phyloP scores from a whole-genome alignment of 1,140 invertebrate species.

The Drosophila littoralis region DNA sequence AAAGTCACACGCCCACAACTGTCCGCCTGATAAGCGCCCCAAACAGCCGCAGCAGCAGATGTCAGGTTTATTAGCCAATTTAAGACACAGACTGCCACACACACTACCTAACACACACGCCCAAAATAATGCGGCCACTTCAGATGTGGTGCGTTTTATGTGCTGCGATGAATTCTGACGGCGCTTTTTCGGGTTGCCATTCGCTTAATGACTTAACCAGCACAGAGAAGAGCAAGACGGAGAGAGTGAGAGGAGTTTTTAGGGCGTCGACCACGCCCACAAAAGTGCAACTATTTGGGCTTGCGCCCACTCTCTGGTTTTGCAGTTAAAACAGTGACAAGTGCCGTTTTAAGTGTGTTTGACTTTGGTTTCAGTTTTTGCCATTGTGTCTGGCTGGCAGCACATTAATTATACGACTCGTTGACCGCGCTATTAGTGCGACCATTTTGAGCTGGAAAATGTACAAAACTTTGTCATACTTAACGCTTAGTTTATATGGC shows the following conservation, averaged over 20 bases:
- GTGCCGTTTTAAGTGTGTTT: constrained; percentile 59
- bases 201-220: constrained; percentile 68
- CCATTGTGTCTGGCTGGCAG: constrained; percentile 41
- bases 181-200: constrained; percentile 68
- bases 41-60: constrained; percentile 40
- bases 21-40: constrained; percentile 10
- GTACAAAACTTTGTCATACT: constrained; percentile 74
- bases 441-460: constrained; percentile 61
- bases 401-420: constrained; percentile 80
- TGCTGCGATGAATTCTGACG: constrained; percentile 79
- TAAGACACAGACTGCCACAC: constrained; percentile 68
- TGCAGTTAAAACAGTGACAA: constrained; percentile 62
- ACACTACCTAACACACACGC: constrained; percentile 3
- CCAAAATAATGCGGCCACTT: constrained; percentile 28
- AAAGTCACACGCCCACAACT: constrained; percentile 57
- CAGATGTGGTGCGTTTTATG: constrained; percentile 76
- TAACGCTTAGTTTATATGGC: constrained; percentile 33
- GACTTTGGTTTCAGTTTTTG: constrained; percentile 74
- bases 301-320: constrained; percentile 23
- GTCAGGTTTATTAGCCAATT: constrained; percentile 80
- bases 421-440: constrained; percentile 75
- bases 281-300: constrained; percentile 71
- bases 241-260: too few species aligned
- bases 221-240: neutral
- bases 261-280: constrained; percentile 35